phyloP scores from a whole-genome alignment of 2,888 invertebrate genomes.

The Smittia sp. region DNA sequence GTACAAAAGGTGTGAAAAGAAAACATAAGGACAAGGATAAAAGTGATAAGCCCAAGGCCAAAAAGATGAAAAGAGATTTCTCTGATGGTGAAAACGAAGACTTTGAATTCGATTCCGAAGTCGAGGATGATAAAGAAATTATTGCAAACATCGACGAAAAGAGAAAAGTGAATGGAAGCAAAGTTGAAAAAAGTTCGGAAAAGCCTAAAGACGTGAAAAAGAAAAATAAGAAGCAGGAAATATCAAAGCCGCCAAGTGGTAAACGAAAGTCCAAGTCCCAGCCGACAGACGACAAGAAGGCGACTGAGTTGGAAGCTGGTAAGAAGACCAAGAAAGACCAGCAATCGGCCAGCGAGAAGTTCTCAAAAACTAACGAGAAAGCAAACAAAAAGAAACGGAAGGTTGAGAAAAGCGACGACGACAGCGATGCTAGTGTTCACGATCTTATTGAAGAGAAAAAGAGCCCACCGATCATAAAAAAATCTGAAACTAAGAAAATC shows the following conservation, averaged over 20 bases:
- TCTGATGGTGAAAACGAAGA: constrained; percentile 40
- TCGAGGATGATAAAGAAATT: neutral
- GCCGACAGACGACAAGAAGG: neutral
- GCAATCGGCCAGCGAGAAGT: constrained; percentile 38
- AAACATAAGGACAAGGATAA: constrained; percentile 35
- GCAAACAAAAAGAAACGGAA: constrained; percentile 42
- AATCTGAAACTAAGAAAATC: constrained; percentile 44
- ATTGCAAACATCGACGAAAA: constrained; percentile 36
- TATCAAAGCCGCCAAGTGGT: neutral
- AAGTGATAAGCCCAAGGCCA: constrained; percentile 40
- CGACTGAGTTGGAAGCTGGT: constrained; percentile 39
- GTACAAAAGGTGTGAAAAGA: constrained; percentile 11
- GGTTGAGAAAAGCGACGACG: constrained; percentile 44
- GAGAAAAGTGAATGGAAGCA: constrained; percentile 43
- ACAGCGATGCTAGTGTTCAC: constrained; percentile 34
- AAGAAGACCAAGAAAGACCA: constrained; percentile 38
- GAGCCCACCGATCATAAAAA: neutral
- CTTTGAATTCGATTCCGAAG: constrained; percentile 19
- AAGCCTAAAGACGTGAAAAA: constrained; percentile 43
- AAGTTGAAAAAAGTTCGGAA: constrained; percentile 44
- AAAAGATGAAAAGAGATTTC: constrained; percentile 41
- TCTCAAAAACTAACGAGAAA: constrained; percentile 43
- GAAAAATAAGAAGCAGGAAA: constrained; percentile 43
- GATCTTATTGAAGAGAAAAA: constrained; percentile 12
- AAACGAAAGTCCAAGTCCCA: constrained; percentile 15